phyloP scores from a whole-genome alignment of 2,113 vertebrate species.

The Poecilia latipinna region DNA sequence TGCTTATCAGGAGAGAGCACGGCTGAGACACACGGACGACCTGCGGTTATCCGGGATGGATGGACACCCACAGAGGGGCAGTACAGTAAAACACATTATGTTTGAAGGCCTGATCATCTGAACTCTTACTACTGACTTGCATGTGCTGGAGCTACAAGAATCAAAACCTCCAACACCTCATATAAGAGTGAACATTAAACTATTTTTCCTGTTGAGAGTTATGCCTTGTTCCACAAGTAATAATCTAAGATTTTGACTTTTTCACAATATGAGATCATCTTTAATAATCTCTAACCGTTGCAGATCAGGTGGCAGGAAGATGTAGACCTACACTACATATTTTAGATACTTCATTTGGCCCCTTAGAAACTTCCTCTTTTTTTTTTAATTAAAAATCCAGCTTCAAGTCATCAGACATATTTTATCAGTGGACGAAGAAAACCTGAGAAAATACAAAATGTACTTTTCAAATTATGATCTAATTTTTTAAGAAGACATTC shows the following conservation, averaged over 20 bases:
- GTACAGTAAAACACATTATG: constrained; percentile 13
- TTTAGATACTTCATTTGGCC: background rate
- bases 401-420: too few species aligned
- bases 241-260: background rate
- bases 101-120: constrained; percentile 30
- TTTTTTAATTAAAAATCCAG: too few species aligned
- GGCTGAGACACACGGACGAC: constrained; percentile 44
- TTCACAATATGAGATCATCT: background rate
- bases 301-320: background rate
- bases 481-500: too few species aligned
- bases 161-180: constrained; percentile 7
- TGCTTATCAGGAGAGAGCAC: constrained; percentile 50
- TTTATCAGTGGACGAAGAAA: too few species aligned
- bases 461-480: too few species aligned
- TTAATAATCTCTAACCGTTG: background rate
- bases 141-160: background rate
- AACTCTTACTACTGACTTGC: constrained; percentile 35
- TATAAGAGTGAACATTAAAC: background rate
- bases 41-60: constrained; percentile 41
- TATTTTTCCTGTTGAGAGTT: too few species aligned
- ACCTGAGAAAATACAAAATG: too few species aligned
- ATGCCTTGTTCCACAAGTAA: background rate
- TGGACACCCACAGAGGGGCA: constrained; percentile 12
- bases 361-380: too few species aligned
- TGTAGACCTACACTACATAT: background rate